Conservation (phyloP, 2,797 vertebrate species). For the Hemibagrus guttatus region DNA sequence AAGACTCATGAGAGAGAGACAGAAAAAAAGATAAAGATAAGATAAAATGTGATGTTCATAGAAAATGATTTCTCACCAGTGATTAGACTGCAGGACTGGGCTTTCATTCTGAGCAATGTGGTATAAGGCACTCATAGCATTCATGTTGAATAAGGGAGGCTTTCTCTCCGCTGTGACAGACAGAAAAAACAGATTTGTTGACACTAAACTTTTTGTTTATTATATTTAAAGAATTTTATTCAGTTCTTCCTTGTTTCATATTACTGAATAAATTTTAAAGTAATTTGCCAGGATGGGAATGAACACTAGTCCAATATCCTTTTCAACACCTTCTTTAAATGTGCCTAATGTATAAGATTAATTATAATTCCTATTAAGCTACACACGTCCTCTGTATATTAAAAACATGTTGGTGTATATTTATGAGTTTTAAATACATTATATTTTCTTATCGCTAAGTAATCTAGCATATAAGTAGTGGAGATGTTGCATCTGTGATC, state of each 20-base stretch:
- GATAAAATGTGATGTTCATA: too few relatives aligned
- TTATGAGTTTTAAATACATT: background rate
- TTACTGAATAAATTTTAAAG: background rate
- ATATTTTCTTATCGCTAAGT: background rate
- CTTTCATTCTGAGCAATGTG: slow-evolving; percentile 97
- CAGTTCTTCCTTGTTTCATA: background rate
- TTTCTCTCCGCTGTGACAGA: slow-evolving; percentile 85
- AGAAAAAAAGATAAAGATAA: background rate
- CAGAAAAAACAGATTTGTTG: slow-evolving; percentile 37
- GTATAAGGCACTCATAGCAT: slow-evolving; percentile 98
- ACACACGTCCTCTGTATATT: background rate
- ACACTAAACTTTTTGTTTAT: background rate
- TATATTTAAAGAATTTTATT: background rate
- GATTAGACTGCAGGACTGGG: slow-evolving; percentile 89
- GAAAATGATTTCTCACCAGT: slow-evolving; percentile 78
- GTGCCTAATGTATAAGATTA: background rate
- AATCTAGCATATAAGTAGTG: background rate
- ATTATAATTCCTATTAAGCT: background rate
- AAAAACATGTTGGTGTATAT: background rate
- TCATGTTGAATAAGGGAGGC: slow-evolving; percentile 95
- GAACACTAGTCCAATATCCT: background rate
- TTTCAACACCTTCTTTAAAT: background rate
- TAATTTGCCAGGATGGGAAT: background rate
- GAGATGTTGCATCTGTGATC: background rate
- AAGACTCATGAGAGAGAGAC: background rate